A percentile compares a stretch with the other conserved stretches of the same genome.
phyloP scores from a whole-genome alignment of 2,797 vertebrate genomes.

The Acanthurus leucopareius region DNA sequence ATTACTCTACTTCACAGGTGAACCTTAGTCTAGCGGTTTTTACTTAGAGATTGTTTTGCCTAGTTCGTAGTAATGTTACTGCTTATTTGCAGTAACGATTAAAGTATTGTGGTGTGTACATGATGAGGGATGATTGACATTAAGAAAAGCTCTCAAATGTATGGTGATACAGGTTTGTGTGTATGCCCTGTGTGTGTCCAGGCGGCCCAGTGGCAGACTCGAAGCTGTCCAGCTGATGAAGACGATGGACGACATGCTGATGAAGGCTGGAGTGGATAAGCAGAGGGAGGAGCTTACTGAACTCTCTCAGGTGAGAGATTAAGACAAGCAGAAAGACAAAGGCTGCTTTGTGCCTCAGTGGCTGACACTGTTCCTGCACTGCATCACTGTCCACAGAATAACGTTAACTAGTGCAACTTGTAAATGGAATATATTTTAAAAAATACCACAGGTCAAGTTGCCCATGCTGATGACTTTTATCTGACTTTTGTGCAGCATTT shows the following conservation, averaged over 20 bases:
- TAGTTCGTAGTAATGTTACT: background rate
- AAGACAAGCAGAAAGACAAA: background rate
- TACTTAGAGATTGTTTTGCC: background rate
- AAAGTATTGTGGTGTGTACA: background rate
- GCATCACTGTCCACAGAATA: constrained; percentile 3
- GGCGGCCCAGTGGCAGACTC: constrained; percentile 90
- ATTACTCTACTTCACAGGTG: constrained; percentile 8
- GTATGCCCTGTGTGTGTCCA: constrained; percentile 58
- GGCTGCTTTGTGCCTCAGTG: background rate
- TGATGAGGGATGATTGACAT: background rate
- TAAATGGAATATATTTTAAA: background rate
- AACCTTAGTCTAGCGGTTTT: background rate
- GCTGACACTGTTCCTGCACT: constrained; percentile 1
- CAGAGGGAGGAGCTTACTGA: constrained; percentile 81
- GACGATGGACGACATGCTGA: constrained; percentile 92
- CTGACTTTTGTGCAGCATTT: no score
- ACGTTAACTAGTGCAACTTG: background rate
- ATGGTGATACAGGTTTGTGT: background rate
- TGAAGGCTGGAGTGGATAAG: constrained; percentile 87
- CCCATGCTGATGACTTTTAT: background rate
- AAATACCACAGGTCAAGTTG: background rate
- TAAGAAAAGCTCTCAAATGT: background rate
- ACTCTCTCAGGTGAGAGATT: constrained; percentile 87
- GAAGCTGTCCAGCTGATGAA: constrained; percentile 89
- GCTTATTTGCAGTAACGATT: background rate